A percentile compares a stretch with the other conserved stretches of the same genome.
phyloP scores from a whole-genome alignment of 2,113 vertebrate genomes.

The Piaya cayana region DNA sequence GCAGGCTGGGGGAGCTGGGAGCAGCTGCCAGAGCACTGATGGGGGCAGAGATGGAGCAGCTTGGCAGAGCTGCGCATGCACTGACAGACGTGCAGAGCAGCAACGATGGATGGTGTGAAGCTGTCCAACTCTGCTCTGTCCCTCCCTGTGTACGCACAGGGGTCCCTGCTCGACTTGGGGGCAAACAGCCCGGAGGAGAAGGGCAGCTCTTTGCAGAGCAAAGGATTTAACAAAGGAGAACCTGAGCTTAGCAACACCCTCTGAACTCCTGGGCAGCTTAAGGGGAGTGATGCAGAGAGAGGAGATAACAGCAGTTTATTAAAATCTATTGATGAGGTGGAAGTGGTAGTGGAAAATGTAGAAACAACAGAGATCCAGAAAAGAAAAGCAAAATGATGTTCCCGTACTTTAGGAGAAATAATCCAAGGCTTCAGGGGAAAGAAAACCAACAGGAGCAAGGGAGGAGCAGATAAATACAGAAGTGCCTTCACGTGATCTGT shows the following conservation, averaged over 20 bases:
- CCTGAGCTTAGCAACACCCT: neutral
- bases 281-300: neutral
- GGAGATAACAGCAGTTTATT: constrained; percentile 23
- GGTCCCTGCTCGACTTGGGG: neutral
- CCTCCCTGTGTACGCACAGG: neutral
- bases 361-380: neutral
- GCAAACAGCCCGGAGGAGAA: neutral
- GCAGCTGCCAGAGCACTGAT: neutral
- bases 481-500: neutral
- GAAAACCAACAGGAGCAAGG: neutral
- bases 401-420: neutral
- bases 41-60: neutral
- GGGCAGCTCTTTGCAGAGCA: neutral
- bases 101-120: neutral
- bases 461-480: neutral
- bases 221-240: neutral
- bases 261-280: neutral
- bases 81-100: neutral
- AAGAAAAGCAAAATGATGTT: neutral
- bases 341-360: neutral
- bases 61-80: neutral
- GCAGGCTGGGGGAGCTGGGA: neutral
- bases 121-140: neutral
- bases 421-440: neutral
- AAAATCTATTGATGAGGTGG: neutral